Percentiles rank a stretch among this genome's conserved stretches.
These are phyloP conservation scores for Drosophila albomicans DNA, from an alignment of 1,140 invertebrate genomes.

Conservation along the genomic window DNA sequence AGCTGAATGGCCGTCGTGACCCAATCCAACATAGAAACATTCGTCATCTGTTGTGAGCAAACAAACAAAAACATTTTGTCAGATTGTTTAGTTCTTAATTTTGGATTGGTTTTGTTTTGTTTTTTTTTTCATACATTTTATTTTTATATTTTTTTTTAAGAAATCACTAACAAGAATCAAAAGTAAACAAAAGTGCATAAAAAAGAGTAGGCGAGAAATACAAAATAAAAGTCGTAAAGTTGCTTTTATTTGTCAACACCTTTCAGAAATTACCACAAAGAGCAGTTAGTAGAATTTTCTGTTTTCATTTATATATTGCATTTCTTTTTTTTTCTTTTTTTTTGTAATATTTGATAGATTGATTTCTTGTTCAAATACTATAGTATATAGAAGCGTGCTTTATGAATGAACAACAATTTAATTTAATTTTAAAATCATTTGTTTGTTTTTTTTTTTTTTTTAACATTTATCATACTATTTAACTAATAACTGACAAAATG, in stretches of 20 bases:
- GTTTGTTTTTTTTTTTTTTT: constrained; percentile 23
- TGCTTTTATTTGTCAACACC: constrained; percentile 63
- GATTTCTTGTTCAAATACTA: constrained; percentile 60
- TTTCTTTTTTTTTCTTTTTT: constrained; percentile 43
- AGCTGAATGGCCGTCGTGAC: constrained; percentile 85
- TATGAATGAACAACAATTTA: constrained; percentile 73
- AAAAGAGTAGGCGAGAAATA: constrained; percentile 74
- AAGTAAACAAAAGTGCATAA: constrained; percentile 77
- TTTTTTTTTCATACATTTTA: constrained; percentile 44
- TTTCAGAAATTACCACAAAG: constrained; percentile 61
- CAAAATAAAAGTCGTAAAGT: constrained; percentile 68
- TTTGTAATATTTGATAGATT: constrained; percentile 46
- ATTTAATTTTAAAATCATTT: constrained; percentile 38
- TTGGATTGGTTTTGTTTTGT: constrained; percentile 51
- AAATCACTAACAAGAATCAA: constrained; percentile 75
- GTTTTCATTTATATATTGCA: constrained; percentile 31
- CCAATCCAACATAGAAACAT: constrained; percentile 97
- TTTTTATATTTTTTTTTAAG: constrained; percentile 45
- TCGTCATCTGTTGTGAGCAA: constrained; percentile 92
- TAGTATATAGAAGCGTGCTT: constrained; percentile 76
- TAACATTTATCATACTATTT: constrained; percentile 35
- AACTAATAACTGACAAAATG: constrained; percentile 85
- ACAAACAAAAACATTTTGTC: constrained; percentile 87
- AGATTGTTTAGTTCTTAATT: constrained; percentile 85
- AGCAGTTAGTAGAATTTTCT: constrained; percentile 78